Evolutionary conservation across 2,888 invertebrate genomes (phyloP).

Genomic region (Clostera curtula): DNA sequence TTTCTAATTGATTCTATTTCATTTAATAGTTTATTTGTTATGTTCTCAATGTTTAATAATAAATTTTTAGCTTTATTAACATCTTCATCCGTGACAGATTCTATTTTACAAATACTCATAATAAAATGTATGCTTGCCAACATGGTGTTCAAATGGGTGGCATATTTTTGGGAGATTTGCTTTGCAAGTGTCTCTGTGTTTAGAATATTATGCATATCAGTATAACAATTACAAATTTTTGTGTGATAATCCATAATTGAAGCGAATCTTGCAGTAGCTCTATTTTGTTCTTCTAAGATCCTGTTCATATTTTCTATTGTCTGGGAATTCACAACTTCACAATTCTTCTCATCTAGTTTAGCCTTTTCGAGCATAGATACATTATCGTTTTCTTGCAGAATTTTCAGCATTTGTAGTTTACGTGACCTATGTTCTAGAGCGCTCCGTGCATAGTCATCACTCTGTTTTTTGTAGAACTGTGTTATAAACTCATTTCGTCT

Average conservation of each 20-base stretch:
- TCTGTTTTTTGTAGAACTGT: constrained; percentile 45
- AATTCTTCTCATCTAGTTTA: constrained; percentile 59
- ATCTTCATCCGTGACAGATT: constrained; percentile 63
- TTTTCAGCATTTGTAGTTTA: constrained; percentile 55
- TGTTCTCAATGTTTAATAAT: constrained; percentile 60
- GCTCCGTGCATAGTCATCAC: constrained; percentile 47
- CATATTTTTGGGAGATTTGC: constrained; percentile 55
- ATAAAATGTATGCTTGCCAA: constrained; percentile 58
- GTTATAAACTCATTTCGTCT: constrained; percentile 45
- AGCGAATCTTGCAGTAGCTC: constrained; percentile 62
- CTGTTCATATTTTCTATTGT: constrained; percentile 65
- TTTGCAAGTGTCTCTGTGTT: constrained; percentile 56
- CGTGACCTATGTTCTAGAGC: constrained; percentile 56
- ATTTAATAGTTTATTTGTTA: constrained; percentile 54
- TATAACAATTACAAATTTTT: constrained; percentile 71
- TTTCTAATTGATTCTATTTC: constrained; percentile 43
- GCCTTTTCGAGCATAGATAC: constrained; percentile 52
- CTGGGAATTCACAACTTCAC: constrained; percentile 52
- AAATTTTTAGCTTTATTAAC: constrained; percentile 71
- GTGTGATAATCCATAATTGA: constrained; percentile 73
- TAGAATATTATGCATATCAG: constrained; percentile 67
- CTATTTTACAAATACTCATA: constrained; percentile 57
- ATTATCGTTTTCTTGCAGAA: constrained; percentile 69
- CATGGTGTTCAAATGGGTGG: constrained; percentile 48
- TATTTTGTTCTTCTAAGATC: constrained; percentile 67